These are phyloP conservation scores for Mugil cephalus DNA, from an alignment of 2,113 vertebrate genomes.

Conservation along the genomic window DNA sequence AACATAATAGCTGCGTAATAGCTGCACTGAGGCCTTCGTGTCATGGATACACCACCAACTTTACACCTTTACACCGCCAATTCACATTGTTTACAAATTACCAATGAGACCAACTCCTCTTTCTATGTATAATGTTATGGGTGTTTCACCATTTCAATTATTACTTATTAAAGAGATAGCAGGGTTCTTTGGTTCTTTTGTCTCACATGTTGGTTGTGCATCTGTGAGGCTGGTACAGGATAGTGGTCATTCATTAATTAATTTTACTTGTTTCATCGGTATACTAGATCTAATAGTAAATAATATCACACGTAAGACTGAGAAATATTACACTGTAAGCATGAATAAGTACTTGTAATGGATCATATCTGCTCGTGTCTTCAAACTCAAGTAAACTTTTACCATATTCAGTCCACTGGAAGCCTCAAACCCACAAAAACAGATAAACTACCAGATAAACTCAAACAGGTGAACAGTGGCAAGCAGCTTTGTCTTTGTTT, in stretches of 20 bases:
- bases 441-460: background rate
- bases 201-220: too few species aligned
- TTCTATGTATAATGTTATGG: too few species aligned
- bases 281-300: background rate
- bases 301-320: background rate
- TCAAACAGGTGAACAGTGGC: background rate
- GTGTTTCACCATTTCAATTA: too few species aligned
- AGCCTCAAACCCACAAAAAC: too few species aligned
- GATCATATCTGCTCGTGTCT: background rate
- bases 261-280: background rate
- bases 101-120: too few species aligned
- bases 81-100: too few species aligned
- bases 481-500: constrained; percentile 5
- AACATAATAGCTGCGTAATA: constrained; percentile 11
- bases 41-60: too few species aligned
- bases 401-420: background rate
- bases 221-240: too few species aligned
- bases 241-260: too few species aligned
- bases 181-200: too few species aligned
- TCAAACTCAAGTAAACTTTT: background rate
- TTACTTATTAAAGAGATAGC: too few species aligned
- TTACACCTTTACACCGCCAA: too few species aligned
- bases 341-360: constrained; percentile 1
- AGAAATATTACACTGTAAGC: background rate
- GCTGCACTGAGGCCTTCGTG: constrained; percentile 21